These are phyloP conservation scores for Xyrauchen texanus DNA, from an alignment of 2,113 vertebrate genomes.

Conservation along the genomic window DNA sequence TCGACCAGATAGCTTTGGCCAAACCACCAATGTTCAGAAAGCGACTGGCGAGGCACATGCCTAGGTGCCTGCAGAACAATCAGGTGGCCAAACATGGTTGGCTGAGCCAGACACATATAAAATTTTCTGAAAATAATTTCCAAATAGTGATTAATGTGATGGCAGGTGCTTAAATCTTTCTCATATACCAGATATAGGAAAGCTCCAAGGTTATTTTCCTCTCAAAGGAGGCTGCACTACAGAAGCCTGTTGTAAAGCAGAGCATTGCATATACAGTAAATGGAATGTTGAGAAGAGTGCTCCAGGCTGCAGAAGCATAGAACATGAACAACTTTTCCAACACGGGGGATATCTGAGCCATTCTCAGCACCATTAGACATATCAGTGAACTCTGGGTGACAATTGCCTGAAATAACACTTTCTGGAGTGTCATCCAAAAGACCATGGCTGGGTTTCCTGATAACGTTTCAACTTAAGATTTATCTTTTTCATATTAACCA, in stretches of 20 bases:
- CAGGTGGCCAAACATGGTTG: constrained; percentile 30
- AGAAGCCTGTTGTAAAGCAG: no score
- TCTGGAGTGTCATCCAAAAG: constrained; percentile 36
- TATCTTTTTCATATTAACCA: no score
- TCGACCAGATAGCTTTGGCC: not conserved
- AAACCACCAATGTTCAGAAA: no score
- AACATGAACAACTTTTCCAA: constrained; percentile 43
- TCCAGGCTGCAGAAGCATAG: constrained; percentile 33
- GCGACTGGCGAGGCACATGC: constrained; percentile 11
- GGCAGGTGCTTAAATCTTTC: not conserved
- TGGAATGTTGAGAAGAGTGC: constrained; percentile 31
- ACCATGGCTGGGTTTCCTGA: not conserved
- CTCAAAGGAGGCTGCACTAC: constrained; percentile 29
- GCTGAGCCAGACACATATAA: constrained; percentile 27
- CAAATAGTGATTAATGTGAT: constrained; percentile 61
- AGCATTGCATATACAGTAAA: constrained; percentile 32
- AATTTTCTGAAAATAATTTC: constrained; percentile 50
- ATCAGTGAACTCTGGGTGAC: constrained; percentile 32
- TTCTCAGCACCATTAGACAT: constrained; percentile 33
- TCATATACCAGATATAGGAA: constrained; percentile 29
- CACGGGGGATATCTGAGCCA: not conserved
- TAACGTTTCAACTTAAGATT: no score
- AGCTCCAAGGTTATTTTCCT: constrained; percentile 45
- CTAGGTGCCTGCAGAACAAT: constrained; percentile 2
- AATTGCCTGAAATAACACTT: constrained; percentile 35